A percentile compares a stretch with the other conserved stretches of the same genome.
Conservation (phyloP, 1,140 invertebrate species). For the Drosophila kepulauana region DNA sequence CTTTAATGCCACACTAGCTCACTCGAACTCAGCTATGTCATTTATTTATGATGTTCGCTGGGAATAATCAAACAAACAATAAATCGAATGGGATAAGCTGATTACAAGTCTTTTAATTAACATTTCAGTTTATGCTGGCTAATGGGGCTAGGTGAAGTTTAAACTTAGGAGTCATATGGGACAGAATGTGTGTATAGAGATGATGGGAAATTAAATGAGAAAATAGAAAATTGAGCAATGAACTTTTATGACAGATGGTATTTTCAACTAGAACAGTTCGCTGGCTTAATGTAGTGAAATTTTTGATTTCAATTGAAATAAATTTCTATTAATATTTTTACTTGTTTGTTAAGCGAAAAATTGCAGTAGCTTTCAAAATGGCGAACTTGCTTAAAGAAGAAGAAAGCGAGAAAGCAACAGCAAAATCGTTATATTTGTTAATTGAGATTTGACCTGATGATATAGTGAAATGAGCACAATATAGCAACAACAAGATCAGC, state of each 20-base stretch:
- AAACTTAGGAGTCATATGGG: slow-evolving; percentile 1
- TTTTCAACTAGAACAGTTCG: slow-evolving; percentile 21
- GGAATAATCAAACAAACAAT: slow-evolving; percentile 68
- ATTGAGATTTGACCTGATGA: slow-evolving; percentile 83
- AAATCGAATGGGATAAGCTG: slow-evolving; percentile 73
- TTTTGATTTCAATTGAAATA: slow-evolving; percentile 83
- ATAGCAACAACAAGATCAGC: slow-evolving; percentile 41
- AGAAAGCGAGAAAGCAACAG: slow-evolving; percentile 64
- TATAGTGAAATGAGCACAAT: slow-evolving; percentile 77
- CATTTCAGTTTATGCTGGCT: slow-evolving; percentile 4
- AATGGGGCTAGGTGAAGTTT: slow-evolving; percentile 2
- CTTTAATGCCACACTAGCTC: too few relatives aligned
- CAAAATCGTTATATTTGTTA: slow-evolving; percentile 80
- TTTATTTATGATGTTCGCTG: slow-evolving; percentile 47
- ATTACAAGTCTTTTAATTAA: slow-evolving; percentile 65
- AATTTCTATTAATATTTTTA: slow-evolving; percentile 83
- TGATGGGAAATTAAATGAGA: background rate
- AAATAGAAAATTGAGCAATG: slow-evolving; percentile 5
- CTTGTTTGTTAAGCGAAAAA: slow-evolving; percentile 79
- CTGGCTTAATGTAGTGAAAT: slow-evolving; percentile 63
- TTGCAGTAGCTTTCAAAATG: slow-evolving; percentile 34
- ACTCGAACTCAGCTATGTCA: slow-evolving; percentile 36
- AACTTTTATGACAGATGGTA: slow-evolving; percentile 29
- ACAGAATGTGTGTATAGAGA: background rate
- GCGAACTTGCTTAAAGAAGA: slow-evolving; percentile 49